A percentile compares a stretch with the other conserved stretches of the same genome.
These are phyloP conservation scores for Apostichopus parvimensis DNA, from an alignment of 35 echinoderm and acorn worm species.

Conservation along the genomic window DNA sequence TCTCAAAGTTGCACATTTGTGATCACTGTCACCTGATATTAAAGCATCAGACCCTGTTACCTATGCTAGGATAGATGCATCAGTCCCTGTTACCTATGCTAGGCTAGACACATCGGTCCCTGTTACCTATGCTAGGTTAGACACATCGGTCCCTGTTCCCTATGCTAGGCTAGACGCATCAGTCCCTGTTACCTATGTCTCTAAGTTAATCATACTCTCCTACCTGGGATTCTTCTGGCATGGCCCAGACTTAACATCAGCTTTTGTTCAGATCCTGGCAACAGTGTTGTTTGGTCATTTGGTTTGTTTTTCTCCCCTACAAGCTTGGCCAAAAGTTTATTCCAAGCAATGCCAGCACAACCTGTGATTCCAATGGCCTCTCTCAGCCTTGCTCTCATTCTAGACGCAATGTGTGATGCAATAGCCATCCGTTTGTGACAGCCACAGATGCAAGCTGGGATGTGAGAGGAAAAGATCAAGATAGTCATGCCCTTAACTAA, in stretches of 20 bases:
- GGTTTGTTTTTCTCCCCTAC: constrained; percentile 82
- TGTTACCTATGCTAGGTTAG: no score
- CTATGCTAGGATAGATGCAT: no score
- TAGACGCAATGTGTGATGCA: constrained; percentile 80
- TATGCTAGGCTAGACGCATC: no score
- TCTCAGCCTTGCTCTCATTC: constrained; percentile 68
- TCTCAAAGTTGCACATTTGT: no score
- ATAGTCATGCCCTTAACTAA: no score
- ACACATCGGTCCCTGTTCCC: no score
- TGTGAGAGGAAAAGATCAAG: not conserved
- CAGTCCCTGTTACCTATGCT: no score
- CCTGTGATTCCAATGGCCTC: constrained; percentile 73
- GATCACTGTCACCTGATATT: no score
- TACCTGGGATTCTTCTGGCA: constrained; percentile 81
- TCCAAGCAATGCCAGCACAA: constrained; percentile 88
- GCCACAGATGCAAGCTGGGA: constrained; percentile 68
- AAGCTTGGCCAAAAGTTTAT: constrained; percentile 92
- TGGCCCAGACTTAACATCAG: constrained; percentile 68
- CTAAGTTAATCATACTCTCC: not conserved
- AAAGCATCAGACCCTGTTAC: no score
- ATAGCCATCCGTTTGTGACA: constrained; percentile 76
- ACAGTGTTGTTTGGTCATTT: constrained; percentile 86
- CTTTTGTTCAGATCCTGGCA: constrained; percentile 42
- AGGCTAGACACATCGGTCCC: no score
- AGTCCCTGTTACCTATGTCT: not conserved